Evolutionary conservation across 2,888 invertebrate species (phyloP), one percentile per base, ranked within the genome.

Genomic region (Odiellus spinosus): DNA sequence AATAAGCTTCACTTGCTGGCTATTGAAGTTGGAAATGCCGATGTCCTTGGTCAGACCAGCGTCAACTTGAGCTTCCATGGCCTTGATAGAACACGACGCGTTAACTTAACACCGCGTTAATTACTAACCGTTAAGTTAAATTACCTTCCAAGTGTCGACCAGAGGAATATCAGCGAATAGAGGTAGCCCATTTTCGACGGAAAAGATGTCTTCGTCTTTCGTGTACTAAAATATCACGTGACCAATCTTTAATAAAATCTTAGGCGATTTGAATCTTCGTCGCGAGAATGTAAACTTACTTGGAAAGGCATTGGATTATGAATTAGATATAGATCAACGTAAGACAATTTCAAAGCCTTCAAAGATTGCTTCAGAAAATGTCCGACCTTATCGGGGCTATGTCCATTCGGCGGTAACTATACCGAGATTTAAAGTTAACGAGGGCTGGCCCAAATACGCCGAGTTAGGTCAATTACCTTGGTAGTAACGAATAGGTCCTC

Each of bases 1-100:
- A 47, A 88, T 65, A 45, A 77, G 71, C 45, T 72, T 67, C 48
- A 88, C 71, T 67, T 90, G 90, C 18, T 71, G 68, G 26, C 67
- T 68, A 62, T 80, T 86, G 62, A 85, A 78, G 64, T 90, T 90
- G 0, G 87, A 90, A 3, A 90, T 62, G 0, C 90, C 90, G 58
- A 90, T 82, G 11, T 83, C 74, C 59, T 76, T 81, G 0, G 79
- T 70, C 17, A 76, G 70, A 0, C 85, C 85, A 1, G 69, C 68
- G 21, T 75, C 71, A 19, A 80, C 78, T 59, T 80, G 71, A 50
- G 74, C 72, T 58, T 81, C 75, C 71, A 83, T 71, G 53, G 72
- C 74, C 74, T 79, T n/a, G n/a, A n/a, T n/a, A n/a, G n/a, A n/a
- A n/a, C n/a, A n/a, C n/a, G n/a, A n/a, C n/a, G n/a, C n/a, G n/a